Evolutionary conservation across 2,888 invertebrate species (phyloP), one percentile per base, ranked within the genome.

Genomic region (Tinea trinotella): DNA sequence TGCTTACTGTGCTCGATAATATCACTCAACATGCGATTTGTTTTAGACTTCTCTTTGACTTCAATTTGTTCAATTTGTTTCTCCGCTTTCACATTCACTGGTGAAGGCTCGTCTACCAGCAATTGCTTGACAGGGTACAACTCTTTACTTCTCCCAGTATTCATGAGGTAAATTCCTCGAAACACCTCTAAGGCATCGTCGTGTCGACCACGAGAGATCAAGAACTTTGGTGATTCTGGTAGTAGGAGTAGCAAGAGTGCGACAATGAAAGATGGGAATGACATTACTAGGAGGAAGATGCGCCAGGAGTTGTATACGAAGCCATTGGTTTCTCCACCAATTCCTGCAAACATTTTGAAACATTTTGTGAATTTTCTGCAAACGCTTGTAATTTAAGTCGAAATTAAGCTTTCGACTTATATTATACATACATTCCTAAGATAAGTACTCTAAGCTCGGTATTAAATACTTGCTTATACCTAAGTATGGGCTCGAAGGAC

Each of bases 381-480:
- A n/a, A n/a, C n/a, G n/a, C n/a, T n/a, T n/a, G n/a, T n/a, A n/a
- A n/a, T n/a, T n/a, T n/a, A n/a, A n/a, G n/a, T n/a, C n/a, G n/a
- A n/a, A n/a, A n/a, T n/a, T n/a, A n/a, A n/a, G n/a, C n/a, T n/a
- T n/a, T n/a, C n/a, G n/a, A n/a, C n/a, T n/a, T n/a, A n/a, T n/a
- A n/a, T n/a, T n/a, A n/a, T n/a, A 13, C 2, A 18, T 17, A 49
- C 34, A 56, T 36, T 18, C n/a, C n/a, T n/a, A n/a, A n/a, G n/a
- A n/a, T n/a, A n/a, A n/a, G n/a, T n/a, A n/a, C n/a, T n/a, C n/a
- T n/a, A n/a, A n/a, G n/a, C n/a, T n/a, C n/a, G n/a, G n/a, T n/a
- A n/a, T n/a, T n/a, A n/a, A n/a, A n/a, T n/a, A n/a, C n/a, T n/a
- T 99, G 54, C 89, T 99, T 12, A 95, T 99, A 59, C 98, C 99